Evolutionary conservation across 2,797 vertebrate genomes (phyloP).

Genomic region (Sarcoramphus papa): DNA sequence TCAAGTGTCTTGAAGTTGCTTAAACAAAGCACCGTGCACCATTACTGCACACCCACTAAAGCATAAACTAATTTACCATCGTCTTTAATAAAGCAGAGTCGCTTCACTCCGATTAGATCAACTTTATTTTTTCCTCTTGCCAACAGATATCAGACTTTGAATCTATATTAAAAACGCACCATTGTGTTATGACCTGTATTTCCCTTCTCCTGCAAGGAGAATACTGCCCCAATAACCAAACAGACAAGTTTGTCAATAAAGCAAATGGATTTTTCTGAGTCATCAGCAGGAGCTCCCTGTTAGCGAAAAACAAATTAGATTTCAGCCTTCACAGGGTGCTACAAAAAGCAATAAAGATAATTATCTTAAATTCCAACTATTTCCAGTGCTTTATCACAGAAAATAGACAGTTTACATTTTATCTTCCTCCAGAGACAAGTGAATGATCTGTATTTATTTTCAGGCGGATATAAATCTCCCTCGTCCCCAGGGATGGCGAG

Average conservation of each 20-base stretch:
- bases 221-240: neutral
- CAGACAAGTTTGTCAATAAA: conserved; percentile 33
- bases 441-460: conserved; percentile 11
- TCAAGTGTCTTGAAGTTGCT: neutral
- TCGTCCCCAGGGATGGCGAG: rapidly evolving
- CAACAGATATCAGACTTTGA: neutral
- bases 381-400: conserved; percentile 34
- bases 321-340: conserved; percentile 22
- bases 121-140: neutral
- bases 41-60: neutral
- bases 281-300: conserved; percentile 23
- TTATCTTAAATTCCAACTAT: conserved; percentile 53
- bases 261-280: conserved; percentile 31
- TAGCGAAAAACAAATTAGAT: conserved; percentile 31
- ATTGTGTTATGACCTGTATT: neutral
- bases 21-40: neutral
- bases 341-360: conserved; percentile 54
- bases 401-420: conserved; percentile 6
- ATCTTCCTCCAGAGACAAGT: conserved; percentile 19
- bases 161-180: neutral
- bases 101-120: neutral
- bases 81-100: neutral
- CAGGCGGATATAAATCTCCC: neutral
- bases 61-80: neutral
- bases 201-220: neutral